These are phyloP conservation scores for Eristalinus sepulchralis DNA, from an alignment of 2,888 invertebrate species.

Conservation along the genomic window DNA sequence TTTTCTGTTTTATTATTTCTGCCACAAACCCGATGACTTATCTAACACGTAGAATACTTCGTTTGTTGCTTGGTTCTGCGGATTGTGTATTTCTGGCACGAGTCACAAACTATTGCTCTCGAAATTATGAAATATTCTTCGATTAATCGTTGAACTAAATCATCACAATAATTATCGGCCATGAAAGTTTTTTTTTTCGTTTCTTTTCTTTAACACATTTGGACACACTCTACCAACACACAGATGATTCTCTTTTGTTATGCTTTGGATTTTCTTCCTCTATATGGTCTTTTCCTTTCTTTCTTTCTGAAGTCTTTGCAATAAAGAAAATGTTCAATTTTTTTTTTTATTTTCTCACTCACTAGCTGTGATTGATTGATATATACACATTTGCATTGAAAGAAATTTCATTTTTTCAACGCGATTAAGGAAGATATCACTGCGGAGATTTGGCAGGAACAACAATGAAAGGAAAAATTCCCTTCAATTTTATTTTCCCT, in stretches of 20 bases:
- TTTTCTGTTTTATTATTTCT: background rate
- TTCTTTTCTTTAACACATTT: constrained; percentile 46
- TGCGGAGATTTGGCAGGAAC: constrained; percentile 25
- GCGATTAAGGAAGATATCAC: constrained; percentile 3
- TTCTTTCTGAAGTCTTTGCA: constrained; percentile 51
- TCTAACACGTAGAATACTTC: constrained; percentile 41
- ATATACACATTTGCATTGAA: constrained; percentile 43
- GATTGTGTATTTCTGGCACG: background rate
- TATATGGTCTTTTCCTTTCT: constrained; percentile 50
- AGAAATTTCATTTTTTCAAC: constrained; percentile 4
- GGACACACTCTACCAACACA: constrained; percentile 54
- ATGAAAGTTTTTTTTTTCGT: constrained; percentile 65
- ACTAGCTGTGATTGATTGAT: constrained; percentile 47
- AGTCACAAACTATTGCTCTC: constrained; percentile 22
- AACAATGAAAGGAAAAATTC: constrained; percentile 58
- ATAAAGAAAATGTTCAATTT: constrained; percentile 48
- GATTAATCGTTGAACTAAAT: constrained; percentile 43
- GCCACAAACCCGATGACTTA: background rate
- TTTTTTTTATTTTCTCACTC: constrained; percentile 2
- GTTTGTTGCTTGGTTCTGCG: constrained; percentile 34
- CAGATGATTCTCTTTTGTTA: constrained; percentile 61
- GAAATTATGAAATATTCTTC: constrained; percentile 41
- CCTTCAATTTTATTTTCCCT: constrained; percentile 46
- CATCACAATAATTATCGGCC: constrained; percentile 73
- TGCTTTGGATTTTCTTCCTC: constrained; percentile 56